phyloP scores from a whole-genome alignment of 2,113 vertebrate genomes.

The Mirounga angustirostris region DNA sequence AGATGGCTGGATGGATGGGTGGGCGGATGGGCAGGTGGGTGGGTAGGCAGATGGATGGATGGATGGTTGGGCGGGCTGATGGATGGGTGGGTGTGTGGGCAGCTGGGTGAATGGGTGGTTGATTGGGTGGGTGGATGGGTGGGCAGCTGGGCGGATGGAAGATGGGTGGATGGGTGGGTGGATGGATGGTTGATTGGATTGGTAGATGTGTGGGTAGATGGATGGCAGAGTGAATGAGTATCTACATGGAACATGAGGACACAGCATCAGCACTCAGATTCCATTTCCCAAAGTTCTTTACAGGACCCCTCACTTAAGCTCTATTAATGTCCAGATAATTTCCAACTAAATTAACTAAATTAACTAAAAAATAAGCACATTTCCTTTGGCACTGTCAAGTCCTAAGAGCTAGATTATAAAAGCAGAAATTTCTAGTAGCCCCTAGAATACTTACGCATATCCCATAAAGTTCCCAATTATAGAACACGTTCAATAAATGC shows the following conservation, averaged over 20 bases:
- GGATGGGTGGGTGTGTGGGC: not conserved
- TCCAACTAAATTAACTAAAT: not conserved
- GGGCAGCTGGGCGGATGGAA: not conserved
- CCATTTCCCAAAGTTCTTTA: not conserved
- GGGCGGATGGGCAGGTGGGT: no score
- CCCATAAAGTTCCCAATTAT: not conserved
- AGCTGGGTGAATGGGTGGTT: not conserved
- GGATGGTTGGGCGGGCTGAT: not conserved
- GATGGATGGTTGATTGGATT: not conserved
- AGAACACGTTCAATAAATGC: not conserved
- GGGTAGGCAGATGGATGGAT: no score
- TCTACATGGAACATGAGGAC: not conserved
- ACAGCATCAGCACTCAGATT: not conserved
- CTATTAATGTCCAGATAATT: not conserved
- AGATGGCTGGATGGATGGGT: fast-evolving
- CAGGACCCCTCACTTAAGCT: not conserved
- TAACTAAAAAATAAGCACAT: not conserved
- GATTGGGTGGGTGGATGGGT: no score
- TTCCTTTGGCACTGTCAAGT: not conserved
- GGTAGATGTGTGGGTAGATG: not conserved
- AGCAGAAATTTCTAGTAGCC: not conserved
- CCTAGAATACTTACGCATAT: not conserved
- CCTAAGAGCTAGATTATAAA: not conserved
- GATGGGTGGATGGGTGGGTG: no score
- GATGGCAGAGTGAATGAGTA: not conserved